phyloP scores from a whole-genome alignment of 2,888 invertebrate genomes.

The Therioaphis trifolii region DNA sequence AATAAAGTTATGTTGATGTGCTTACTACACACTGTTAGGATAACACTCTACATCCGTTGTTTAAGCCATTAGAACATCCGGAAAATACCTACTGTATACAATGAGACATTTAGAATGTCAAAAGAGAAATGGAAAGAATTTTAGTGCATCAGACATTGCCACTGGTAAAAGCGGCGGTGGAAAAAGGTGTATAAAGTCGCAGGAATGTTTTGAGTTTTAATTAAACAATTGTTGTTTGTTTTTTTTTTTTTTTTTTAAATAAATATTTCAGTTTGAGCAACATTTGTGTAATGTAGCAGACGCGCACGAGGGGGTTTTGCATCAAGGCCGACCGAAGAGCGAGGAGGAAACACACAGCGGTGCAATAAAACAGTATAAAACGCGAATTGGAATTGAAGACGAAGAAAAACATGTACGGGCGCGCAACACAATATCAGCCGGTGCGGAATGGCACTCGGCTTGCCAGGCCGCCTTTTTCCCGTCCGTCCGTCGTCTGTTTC shows the following conservation, averaged over 20 bases:
- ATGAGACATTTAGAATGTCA: too few species aligned
- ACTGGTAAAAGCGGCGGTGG: background rate
- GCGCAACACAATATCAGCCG: slow-evolving; percentile 63
- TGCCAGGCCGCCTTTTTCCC: slow-evolving; percentile 63
- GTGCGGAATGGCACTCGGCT: slow-evolving; percentile 64
- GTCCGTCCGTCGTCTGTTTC: slow-evolving; percentile 54
- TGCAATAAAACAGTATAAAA: slow-evolving; percentile 45
- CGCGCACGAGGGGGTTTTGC: slow-evolving; percentile 14
- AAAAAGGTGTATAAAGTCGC: slow-evolving; percentile 18
- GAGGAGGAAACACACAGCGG: slow-evolving; percentile 38
- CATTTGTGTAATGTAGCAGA: background rate
- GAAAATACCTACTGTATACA: too few species aligned
- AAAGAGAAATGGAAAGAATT: too few species aligned
- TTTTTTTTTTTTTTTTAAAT: slow-evolving; percentile 5
- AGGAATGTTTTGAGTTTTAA: slow-evolving; percentile 53
- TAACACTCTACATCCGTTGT: too few species aligned
- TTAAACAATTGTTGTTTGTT: slow-evolving; percentile 55
- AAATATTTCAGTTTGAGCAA: slow-evolving; percentile 39
- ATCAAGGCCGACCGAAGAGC: slow-evolving; percentile 47
- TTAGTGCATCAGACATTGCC: too few species aligned
- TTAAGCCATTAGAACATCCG: too few species aligned
- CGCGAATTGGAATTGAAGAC: slow-evolving; percentile 60
- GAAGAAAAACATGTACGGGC: slow-evolving; percentile 57
- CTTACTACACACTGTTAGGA: too few species aligned
- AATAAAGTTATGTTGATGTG: too few species aligned